These are phyloP conservation scores for Iguana delicatissima DNA, from an alignment of 2,797 vertebrate genomes.

Conservation along the genomic window DNA sequence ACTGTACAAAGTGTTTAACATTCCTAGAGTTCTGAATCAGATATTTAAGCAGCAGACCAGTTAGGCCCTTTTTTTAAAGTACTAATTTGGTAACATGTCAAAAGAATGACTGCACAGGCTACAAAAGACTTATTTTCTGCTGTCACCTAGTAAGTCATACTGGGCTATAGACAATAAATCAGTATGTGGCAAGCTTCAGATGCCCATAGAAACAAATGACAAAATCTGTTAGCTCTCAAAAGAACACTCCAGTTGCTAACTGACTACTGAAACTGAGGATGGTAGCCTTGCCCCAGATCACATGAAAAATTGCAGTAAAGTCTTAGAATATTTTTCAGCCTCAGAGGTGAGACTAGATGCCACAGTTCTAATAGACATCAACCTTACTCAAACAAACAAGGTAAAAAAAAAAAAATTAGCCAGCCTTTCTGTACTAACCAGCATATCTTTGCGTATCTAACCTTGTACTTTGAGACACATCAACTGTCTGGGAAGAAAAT, in stretches of 20 bases:
- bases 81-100: neutral
- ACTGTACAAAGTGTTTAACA: neutral
- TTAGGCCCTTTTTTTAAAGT: neutral
- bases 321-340: neutral
- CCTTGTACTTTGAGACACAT: neutral
- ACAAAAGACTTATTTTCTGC: neutral
- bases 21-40: neutral
- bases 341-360: neutral
- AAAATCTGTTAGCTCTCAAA: neutral
- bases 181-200: neutral
- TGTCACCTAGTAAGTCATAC: neutral
- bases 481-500: neutral
- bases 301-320: neutral
- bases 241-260: neutral
- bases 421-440: neutral
- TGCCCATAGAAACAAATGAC: neutral
- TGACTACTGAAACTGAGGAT: slow-evolving; percentile 31
- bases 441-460: no score
- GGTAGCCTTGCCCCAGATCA: neutral
- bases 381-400: neutral
- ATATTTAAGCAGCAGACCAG: neutral
- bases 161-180: neutral
- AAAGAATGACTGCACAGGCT: neutral
- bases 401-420: neutral
- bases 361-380: neutral